A percentile compares a stretch with the other conserved stretches of the same genome.
Conservation (phyloP, 2,113 vertebrate species). For the Sebastes fasciatus region DNA sequence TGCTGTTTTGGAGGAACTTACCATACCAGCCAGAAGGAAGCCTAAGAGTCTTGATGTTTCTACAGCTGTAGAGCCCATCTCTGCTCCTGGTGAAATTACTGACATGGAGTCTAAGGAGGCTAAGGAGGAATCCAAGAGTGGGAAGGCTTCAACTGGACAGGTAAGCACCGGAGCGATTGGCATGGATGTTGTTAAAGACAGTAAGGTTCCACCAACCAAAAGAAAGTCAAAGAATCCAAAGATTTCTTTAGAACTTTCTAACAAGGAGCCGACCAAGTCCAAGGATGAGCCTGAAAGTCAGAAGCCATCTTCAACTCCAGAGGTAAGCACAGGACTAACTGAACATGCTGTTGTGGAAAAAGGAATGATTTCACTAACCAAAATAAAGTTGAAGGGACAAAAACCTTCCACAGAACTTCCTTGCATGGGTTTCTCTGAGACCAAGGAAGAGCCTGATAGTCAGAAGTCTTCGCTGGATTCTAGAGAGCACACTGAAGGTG, state of each 20-base stretch:
- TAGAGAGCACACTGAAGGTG: too few relatives aligned
- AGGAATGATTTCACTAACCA: not conserved
- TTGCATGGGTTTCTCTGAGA: too few relatives aligned
- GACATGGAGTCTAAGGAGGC: not conserved
- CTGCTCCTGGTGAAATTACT: not conserved
- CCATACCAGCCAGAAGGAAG: slow-evolving; percentile 3
- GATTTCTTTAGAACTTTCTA: not conserved
- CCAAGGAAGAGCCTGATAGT: not conserved
- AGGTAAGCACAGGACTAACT: not conserved
- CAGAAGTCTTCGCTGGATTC: not conserved
- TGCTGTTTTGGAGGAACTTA: not conserved
- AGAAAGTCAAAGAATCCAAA: not conserved
- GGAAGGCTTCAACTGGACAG: not conserved
- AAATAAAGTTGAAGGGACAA: not conserved
- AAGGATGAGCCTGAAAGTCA: not conserved
- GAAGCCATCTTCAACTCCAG: not conserved
- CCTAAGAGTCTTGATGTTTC: slow-evolving; percentile 1
- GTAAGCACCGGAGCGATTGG: not conserved
- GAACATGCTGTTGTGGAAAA: not conserved
- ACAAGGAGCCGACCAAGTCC: not conserved
- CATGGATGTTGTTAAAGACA: not conserved
- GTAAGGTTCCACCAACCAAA: not conserved
- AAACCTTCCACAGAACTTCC: not conserved
- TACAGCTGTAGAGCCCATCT: not conserved
- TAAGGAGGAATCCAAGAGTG: not conserved